Evolutionary conservation across 2,888 invertebrate species (phyloP).

Genomic region (Limnephilus auricula): DNA sequence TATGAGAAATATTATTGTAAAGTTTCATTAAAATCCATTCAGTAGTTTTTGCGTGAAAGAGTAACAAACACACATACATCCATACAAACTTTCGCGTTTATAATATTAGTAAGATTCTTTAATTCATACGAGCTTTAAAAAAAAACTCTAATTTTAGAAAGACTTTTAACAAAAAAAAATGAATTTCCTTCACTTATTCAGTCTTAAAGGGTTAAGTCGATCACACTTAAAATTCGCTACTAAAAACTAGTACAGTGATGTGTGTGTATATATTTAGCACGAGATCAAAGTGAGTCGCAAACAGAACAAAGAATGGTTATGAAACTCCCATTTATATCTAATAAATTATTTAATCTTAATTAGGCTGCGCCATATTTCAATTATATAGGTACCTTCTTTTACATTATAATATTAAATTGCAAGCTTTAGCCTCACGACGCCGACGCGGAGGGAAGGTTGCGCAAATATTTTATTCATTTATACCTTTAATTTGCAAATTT

Average conservation of each 20-base stretch:
- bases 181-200: background rate
- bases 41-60: no score
- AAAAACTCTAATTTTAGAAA: no score
- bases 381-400: background rate
- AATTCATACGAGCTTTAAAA: no score
- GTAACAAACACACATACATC: no score
- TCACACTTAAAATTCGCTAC: constrained; percentile 37
- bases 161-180: background rate
- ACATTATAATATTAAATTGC: background rate
- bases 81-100: no score
- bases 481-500: background rate
- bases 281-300: constrained; percentile 17
- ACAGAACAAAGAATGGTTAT: constrained; percentile 27
- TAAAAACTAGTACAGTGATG: constrained; percentile 20
- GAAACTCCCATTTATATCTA: constrained; percentile 7
- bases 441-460: background rate
- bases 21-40: no score
- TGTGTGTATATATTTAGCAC: constrained; percentile 35
- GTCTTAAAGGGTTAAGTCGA: constrained; percentile 21
- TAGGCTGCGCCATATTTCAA: constrained; percentile 35
- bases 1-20: no score
- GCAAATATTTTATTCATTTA: background rate
- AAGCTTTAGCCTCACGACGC: background rate
- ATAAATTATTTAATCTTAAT: constrained; percentile 39
- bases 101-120: no score